These are phyloP conservation scores for Microcebus griseorufus DNA, from an alignment of 2,113 vertebrate genomes.

Conservation along the genomic window DNA sequence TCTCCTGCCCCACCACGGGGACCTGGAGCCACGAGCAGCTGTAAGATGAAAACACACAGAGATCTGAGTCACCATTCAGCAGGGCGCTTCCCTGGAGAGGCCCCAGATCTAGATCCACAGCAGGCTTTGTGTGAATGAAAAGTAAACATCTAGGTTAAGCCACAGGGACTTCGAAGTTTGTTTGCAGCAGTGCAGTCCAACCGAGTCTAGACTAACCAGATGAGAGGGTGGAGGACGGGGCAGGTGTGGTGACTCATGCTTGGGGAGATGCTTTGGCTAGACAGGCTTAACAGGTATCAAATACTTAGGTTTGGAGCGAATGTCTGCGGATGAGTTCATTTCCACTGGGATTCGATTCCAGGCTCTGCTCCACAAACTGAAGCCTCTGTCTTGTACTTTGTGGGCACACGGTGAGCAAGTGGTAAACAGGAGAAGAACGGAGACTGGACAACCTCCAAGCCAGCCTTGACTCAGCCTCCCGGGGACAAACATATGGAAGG, in stretches of 20 bases:
- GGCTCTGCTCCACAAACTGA: neutral
- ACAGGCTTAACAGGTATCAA: neutral
- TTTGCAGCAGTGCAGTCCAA: neutral
- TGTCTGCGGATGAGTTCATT: neutral
- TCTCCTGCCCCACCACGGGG: neutral
- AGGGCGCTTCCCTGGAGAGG: neutral
- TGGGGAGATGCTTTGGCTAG: neutral
- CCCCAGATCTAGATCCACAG: accelerated
- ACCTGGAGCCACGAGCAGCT: no score
- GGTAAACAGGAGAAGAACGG: neutral
- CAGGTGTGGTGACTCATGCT: accelerated
- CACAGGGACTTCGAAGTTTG: neutral
- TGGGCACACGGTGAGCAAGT: neutral
- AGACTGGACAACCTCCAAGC: neutral
- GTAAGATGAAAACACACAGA: neutral
- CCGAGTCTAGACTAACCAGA: neutral
- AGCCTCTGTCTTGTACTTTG: neutral
- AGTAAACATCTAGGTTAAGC: neutral
- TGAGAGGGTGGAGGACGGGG: no score
- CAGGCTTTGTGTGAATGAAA: no score
- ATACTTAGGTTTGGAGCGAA: neutral
- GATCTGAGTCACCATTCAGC: accelerated
- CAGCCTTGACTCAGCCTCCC: neutral
- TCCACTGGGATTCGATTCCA: neutral
- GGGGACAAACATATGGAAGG: accelerated